Conservation (phyloP, 37 sponge, comb jelly and placozoan genomes). For the Chondrosia reniformis region DNA sequence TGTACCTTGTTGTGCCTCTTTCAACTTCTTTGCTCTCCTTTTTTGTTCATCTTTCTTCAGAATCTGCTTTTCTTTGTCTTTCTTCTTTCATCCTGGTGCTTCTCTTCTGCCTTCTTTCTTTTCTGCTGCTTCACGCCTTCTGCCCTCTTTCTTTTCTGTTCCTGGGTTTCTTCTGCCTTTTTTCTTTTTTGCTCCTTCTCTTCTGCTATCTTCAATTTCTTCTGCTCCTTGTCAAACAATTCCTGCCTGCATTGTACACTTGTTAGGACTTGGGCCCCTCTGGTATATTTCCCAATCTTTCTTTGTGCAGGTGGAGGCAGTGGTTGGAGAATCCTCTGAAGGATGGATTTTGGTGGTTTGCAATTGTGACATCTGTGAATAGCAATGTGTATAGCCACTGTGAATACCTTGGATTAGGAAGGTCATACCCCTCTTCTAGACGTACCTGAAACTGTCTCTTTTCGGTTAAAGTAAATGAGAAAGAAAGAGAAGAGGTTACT, state of each 20-base stretch:
- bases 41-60: constrained; percentile 1
- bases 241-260: background rate
- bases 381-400: background rate
- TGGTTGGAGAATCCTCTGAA: background rate
- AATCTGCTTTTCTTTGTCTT: constrained; percentile 20
- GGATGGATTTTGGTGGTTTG: constrained; percentile 17
- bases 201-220: background rate
- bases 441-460: background rate
- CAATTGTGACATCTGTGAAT: background rate
- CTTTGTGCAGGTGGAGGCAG: background rate
- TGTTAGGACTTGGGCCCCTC: background rate
- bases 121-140: background rate
- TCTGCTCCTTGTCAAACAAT: background rate
- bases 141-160: background rate
- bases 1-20: too few relatives aligned
- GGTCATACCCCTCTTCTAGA: constrained; percentile 6
- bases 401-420: background rate
- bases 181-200: background rate
- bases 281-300: background rate
- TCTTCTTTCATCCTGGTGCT: background rate
- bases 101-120: constrained; percentile 14
- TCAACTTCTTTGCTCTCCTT: background rate
- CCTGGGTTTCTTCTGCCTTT: background rate
- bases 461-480: background rate
- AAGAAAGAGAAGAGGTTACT: background rate